Conservation (phyloP, 2,797 vertebrate species). For the Echiichthys vipera region DNA sequence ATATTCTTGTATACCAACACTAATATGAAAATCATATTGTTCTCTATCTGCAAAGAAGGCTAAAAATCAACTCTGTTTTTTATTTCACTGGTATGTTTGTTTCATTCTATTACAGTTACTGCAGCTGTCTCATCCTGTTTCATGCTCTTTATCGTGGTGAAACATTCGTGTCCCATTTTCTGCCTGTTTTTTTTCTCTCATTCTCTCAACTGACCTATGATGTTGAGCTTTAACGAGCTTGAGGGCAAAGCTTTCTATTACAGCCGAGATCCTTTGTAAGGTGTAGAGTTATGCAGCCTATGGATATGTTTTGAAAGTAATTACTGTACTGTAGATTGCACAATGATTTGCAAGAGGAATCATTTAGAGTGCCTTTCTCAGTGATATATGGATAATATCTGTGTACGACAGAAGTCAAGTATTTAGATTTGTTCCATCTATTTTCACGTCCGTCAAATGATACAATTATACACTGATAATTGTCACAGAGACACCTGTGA, state of each 20-base stretch:
- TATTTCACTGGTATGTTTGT: background rate
- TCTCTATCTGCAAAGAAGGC: background rate
- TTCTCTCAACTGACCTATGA: slow-evolving; percentile 34
- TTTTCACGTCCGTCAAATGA: too few species aligned
- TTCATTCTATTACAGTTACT: background rate
- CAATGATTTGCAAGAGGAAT: too few species aligned
- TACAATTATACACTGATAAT: background rate
- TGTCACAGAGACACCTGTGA: background rate
- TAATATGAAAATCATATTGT: background rate
- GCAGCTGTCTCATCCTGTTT: background rate
- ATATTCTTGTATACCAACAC: background rate
- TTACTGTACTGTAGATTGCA: slow-evolving; percentile 14
- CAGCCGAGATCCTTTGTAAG: slow-evolving; percentile 12
- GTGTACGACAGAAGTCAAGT: too few species aligned
- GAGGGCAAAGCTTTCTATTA: slow-evolving; percentile 41
- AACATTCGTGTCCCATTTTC: slow-evolving; percentile 32
- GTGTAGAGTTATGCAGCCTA: slow-evolving; percentile 15
- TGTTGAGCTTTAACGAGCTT: slow-evolving; percentile 34
- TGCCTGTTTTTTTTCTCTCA: slow-evolving; percentile 5
- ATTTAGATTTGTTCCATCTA: too few species aligned
- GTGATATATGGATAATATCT: too few species aligned
- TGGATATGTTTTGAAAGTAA: slow-evolving; percentile 36
- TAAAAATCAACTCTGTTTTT: background rate
- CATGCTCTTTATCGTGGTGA: background rate
- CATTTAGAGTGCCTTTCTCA: too few species aligned